Conservation (phyloP, 2,113 vertebrate species). For the Coreoperca whiteheadi region DNA sequence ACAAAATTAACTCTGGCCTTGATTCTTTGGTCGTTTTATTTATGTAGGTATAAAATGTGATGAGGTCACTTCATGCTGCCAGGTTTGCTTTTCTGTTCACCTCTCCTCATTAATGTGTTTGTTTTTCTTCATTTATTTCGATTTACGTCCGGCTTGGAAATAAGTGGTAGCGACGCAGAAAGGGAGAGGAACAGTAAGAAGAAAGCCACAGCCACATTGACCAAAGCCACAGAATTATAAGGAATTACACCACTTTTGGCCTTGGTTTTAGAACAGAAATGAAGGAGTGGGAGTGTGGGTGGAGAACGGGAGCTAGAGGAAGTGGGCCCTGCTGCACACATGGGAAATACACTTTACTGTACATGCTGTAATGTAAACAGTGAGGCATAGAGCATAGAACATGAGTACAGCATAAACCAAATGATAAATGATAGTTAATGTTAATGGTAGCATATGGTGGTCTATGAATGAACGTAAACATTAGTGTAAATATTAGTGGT, state of each 20-base stretch:
- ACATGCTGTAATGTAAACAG: slow-evolving; percentile 7
- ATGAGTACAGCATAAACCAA: not conserved
- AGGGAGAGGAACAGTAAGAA: not conserved
- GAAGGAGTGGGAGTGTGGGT: not conserved
- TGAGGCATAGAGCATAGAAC: not conserved
- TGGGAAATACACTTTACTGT: not conserved
- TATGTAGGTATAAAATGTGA: not conserved
- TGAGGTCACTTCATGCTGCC: not conserved
- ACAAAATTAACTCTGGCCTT: not conserved
- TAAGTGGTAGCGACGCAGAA: slow-evolving; percentile 1
- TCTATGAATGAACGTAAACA: not conserved
- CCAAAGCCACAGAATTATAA: not conserved
- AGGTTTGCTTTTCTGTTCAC: not conserved
- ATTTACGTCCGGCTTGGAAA: slow-evolving; percentile 1
- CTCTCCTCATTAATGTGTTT: not conserved
- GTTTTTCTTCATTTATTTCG: not conserved
- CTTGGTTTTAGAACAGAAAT: not conserved
- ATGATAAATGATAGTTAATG: not conserved
- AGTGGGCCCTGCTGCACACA: not conserved
- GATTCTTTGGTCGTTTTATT: not conserved
- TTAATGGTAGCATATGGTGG: not conserved
- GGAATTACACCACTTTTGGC: not conserved
- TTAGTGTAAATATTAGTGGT: not conserved
- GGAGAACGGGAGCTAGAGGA: not conserved
- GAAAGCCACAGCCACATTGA: no score